Conservation (phyloP, 2,888 invertebrate species). For the Parapristionchus giblindavisi region DNA sequence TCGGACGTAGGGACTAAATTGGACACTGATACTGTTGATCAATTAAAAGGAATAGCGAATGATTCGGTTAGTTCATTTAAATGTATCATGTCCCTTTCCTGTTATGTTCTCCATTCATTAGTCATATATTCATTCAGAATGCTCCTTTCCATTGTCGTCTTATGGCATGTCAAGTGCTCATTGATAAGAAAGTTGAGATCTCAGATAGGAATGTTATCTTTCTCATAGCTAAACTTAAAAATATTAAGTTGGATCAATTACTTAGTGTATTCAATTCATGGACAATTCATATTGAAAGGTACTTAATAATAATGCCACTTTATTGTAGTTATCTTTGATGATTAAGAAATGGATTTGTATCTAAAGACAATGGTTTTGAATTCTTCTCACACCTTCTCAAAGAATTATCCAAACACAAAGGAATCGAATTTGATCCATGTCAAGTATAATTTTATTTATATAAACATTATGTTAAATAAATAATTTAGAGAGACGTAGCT, state of each 20-base stretch:
- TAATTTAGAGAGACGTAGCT: background rate
- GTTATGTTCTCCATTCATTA: no score
- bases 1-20: no score
- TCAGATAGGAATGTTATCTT: background rate
- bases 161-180: constrained; percentile 17
- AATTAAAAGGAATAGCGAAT: no score
- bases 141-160: constrained; percentile 15
- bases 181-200: background rate
- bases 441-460: background rate
- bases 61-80: no score
- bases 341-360: constrained; percentile 8
- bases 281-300: constrained; percentile 1
- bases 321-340: background rate
- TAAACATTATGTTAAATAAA: background rate
- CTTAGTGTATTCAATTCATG: background rate
- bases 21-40: no score
- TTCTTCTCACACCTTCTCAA: constrained; percentile 19
- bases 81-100: no score
- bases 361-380: constrained; percentile 7
- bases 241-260: background rate
- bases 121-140: no score
- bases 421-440: background rate
- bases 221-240: constrained; percentile 3
- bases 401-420: background rate
- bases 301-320: background rate